Conservation (phyloP, 2,797 vertebrate species). For the Xenopus petersii region DNA sequence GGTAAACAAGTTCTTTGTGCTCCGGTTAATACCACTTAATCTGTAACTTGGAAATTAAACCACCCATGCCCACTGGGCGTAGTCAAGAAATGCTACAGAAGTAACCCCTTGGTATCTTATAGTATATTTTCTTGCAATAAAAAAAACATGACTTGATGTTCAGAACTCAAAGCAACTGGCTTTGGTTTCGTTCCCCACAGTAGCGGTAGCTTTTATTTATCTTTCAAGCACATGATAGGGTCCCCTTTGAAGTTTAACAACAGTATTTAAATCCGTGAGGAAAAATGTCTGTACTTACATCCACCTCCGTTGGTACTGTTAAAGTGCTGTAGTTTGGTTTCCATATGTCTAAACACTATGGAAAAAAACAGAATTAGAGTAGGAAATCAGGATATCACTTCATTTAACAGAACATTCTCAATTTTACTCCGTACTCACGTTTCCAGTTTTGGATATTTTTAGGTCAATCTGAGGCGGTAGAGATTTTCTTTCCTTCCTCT, state of each 20-base stretch:
- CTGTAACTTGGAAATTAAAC: too few species aligned
- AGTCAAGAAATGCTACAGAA: too few species aligned
- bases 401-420: not conserved
- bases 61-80: too few species aligned
- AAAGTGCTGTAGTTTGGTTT: conserved; percentile 89
- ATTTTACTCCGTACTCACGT: conserved; percentile 67
- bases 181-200: too few species aligned
- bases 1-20: too few species aligned
- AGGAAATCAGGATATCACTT: not conserved
- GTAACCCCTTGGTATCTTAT: too few species aligned
- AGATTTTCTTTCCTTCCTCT: conserved; percentile 89
- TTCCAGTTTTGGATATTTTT: conserved; percentile 97
- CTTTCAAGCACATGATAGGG: too few species aligned
- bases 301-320: conserved; percentile 87
- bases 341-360: conserved; percentile 96
- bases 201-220: too few species aligned
- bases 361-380: not conserved
- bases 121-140: too few species aligned
- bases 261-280: not conserved
- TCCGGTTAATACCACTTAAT: too few species aligned
- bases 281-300: conserved; percentile 75
- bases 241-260: not conserved
- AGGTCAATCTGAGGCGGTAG: conserved; percentile 85
- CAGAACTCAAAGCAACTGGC: too few species aligned
- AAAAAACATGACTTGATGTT: too few species aligned